Evolutionary conservation across 2,888 invertebrate genomes (phyloP), one percentile per base, ranked within the genome.

Genomic region (Coleophora deauratella): DNA sequence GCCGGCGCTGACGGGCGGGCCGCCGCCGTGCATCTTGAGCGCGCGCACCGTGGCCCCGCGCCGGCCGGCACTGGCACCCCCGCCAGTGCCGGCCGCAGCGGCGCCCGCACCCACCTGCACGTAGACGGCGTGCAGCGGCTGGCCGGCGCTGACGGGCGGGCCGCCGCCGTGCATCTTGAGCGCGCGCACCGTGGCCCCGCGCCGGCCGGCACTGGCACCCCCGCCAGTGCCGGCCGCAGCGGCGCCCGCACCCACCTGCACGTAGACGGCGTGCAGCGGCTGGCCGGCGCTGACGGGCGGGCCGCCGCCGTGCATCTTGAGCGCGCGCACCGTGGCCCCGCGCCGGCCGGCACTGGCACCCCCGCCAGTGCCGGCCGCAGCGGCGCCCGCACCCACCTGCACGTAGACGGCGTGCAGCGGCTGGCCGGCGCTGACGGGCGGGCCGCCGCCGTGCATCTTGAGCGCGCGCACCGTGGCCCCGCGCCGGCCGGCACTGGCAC

Each of bases 131-230:
- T 94, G 91, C 1, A 98, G 86, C 0, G 95, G 93, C n/a, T 90
- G 77, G 1, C 97, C 97, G 2, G 96, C 91, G 0, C 91, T 88
- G 9, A 99, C 97, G 0, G 92, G 67, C 0, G 98, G 97, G 0
- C 98, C 99, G 36, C 99, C 99, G 21, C 99, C 99, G 76, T 99
- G 99, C 97, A 99, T 97, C 87, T 99, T 99, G 41, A 99, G 87
- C 11, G 99, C 99, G 47, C 99, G 88, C 13, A 99, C 89, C 0
- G 99, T 98, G 1, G 94, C 90, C n/a, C n/a, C n/a, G n/a, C n/a
- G n/a, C n/a, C n/a, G n/a, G n/a, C n/a, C n/a, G n/a, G n/a, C n/a
- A n/a, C n/a, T n/a, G n/a, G n/a, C n/a, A n/a, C n/a, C n/a, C n/a
- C n/a, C n/a, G n/a, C n/a, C n/a, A n/a, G n/a, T n/a, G n/a, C n/a